These are phyloP conservation scores for Nylanderia fulva DNA, from an alignment of 1,140 invertebrate genomes.

Conservation along the genomic window DNA sequence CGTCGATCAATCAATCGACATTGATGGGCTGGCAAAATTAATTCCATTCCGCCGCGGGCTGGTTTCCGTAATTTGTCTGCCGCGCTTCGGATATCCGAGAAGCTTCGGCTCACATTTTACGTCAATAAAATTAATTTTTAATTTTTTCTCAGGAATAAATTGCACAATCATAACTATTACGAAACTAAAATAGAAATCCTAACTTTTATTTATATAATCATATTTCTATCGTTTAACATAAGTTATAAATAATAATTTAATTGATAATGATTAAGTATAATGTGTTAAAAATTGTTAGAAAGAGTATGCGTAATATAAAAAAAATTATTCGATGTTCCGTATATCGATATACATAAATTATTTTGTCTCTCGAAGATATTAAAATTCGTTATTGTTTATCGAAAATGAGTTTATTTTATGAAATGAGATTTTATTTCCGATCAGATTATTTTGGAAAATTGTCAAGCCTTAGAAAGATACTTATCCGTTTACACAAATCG, in stretches of 20 bases:
- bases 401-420: not conserved
- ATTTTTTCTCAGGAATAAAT: not conserved
- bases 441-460: slow-evolving; percentile 44
- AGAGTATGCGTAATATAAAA: not conserved
- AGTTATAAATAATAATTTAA: not conserved
- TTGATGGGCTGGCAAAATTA: slow-evolving; percentile 59
- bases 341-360: not conserved
- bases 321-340: not conserved
- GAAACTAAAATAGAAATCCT: not conserved
- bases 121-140: not conserved
- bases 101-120: slow-evolving; percentile 19
- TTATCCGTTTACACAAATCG: slow-evolving; percentile 48
- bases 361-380: not conserved
- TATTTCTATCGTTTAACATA: not conserved
- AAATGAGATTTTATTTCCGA: slow-evolving; percentile 19
- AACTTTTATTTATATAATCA: not conserved
- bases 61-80: slow-evolving; percentile 42
- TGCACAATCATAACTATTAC: not conserved
- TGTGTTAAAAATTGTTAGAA: not conserved
- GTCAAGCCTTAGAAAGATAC: slow-evolving; percentile 46
- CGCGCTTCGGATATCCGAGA: not conserved
- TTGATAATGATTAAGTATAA: not conserved
- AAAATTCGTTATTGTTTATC: slow-evolving; percentile 17
- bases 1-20: slow-evolving; percentile 58
- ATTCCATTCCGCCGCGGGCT: slow-evolving; percentile 49